These are phyloP conservation scores for Buteo buteo DNA, from an alignment of 2,113 vertebrate species.

Conservation along the genomic window DNA sequence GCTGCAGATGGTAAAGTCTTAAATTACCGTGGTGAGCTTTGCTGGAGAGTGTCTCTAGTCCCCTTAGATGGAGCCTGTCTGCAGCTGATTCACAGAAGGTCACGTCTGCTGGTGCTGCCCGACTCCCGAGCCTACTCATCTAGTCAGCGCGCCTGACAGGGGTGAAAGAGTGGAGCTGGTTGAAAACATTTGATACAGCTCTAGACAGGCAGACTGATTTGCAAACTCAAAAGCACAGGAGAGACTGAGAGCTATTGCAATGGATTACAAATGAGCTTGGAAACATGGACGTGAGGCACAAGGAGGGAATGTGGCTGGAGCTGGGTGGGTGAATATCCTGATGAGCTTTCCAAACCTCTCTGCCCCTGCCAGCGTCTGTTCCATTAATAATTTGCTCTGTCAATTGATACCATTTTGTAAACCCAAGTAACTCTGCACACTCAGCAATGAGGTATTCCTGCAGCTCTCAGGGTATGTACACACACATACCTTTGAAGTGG, in stretches of 20 bases:
- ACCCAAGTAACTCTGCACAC: background rate
- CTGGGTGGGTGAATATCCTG: background rate
- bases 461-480: background rate
- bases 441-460: background rate
- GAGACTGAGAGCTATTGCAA: background rate
- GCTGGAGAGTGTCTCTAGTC: background rate
- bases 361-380: background rate
- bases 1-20: background rate
- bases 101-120: background rate
- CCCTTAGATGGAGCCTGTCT: background rate
- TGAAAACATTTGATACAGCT: background rate
- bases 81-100: constrained; percentile 3
- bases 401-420: background rate
- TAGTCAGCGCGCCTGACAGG: background rate
- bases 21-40: background rate
- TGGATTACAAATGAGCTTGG: constrained; percentile 13
- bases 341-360: background rate
- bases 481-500: background rate
- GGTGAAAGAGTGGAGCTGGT: background rate
- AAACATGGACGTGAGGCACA: background rate
- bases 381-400: constrained; percentile 25
- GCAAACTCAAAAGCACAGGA: background rate
- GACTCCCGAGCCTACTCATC: background rate
- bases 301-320: background rate
- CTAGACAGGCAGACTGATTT: constrained; percentile 21